Base-by-base conservation (phyloP, 2,888 invertebrate species). In the Aphodius sticticus region DNA sequence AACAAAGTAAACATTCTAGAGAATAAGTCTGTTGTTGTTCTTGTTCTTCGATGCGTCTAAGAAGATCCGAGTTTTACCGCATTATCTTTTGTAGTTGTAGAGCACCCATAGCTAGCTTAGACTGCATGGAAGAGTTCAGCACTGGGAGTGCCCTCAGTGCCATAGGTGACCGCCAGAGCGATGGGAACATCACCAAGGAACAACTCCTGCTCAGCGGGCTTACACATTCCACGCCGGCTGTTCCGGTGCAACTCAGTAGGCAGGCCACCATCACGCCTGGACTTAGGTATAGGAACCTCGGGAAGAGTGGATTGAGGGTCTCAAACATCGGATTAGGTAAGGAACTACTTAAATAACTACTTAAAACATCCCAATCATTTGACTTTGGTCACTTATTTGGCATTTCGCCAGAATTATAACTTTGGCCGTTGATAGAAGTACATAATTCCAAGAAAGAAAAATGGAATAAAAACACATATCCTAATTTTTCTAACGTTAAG, bases 51-150 rank as follows among this genome's bases (percentile, higher is more conserved):
- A 53, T 53, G 53, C 53, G 53, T 53, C 53, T 53, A 53, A 53
- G 2, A 53, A 53, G 53, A 53, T 53, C 53, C 53, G 53, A 53
- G 53, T 53, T 53, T 53, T 53, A 53, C 53, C 53, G 53, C 12
- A 53, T 53, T 53, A 53, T 53, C 53, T 53, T 53, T 53, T 53
- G 53, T 90, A 95, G 96, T 93, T 96, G 96, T 92, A 94, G 96
- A 88, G 96, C 96, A 86, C 96, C 96, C 85, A 96, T 96, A 90
- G 96, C 96, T 85, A 96, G 96, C 88, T 92, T 96, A 89, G 96
- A 97, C 92, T 97, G 96, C 91, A 96, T 97, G 96, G 96, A 96
- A 92, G 97, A 96, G 91, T 96, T 96, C 91, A 96, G 95, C 90
- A 95, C 91, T 86, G 89, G 91, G 87, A 88, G 89, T 90, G 89